Percentiles rank a stretch among this genome's conserved stretches.
phyloP scores from a whole-genome alignment of 1,140 invertebrate genomes.

The Sycophila sp. region DNA sequence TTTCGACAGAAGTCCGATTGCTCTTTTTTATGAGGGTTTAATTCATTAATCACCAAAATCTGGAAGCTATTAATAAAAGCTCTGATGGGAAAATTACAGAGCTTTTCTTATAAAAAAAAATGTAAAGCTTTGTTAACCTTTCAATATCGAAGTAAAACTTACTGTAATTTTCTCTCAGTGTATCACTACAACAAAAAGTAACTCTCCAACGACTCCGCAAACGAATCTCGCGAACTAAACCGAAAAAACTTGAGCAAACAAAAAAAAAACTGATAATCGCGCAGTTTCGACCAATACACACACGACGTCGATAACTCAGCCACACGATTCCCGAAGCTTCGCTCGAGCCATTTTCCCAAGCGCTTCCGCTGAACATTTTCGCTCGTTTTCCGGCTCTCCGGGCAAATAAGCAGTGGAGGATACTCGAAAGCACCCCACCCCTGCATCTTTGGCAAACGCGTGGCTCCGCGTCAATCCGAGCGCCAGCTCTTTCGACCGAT shows the following conservation, averaged over 20 bases:
- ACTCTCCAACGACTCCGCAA: too few species aligned
- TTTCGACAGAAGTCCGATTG: not conserved
- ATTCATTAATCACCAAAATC: too few species aligned
- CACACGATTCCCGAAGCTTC: too few species aligned
- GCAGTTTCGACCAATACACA: not conserved
- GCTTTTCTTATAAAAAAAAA: not conserved
- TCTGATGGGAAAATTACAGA: not conserved
- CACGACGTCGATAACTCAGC: too few species aligned
- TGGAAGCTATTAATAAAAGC: too few species aligned
- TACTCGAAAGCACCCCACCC: not conserved
- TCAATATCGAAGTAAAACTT: not conserved
- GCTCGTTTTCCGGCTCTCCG: not conserved
- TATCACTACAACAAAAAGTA: too few species aligned
- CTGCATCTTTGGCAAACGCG: conserved; percentile 29
- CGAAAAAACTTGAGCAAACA: too few species aligned
- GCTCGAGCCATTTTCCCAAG: not conserved
- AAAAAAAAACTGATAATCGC: too few species aligned
- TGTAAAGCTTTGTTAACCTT: not conserved
- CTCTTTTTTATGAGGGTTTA: not conserved
- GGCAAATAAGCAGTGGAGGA: not conserved
- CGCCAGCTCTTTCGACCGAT: not conserved
- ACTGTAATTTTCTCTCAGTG: too few species aligned
- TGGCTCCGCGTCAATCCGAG: conserved; percentile 14
- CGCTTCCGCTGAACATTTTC: not conserved
- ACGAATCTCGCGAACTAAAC: too few species aligned